A percentile compares a stretch with the other conserved stretches of the same genome.
Conservation (phyloP, 92 coral and sea anemone genomes). For the Phenganax stokvisi region DNA sequence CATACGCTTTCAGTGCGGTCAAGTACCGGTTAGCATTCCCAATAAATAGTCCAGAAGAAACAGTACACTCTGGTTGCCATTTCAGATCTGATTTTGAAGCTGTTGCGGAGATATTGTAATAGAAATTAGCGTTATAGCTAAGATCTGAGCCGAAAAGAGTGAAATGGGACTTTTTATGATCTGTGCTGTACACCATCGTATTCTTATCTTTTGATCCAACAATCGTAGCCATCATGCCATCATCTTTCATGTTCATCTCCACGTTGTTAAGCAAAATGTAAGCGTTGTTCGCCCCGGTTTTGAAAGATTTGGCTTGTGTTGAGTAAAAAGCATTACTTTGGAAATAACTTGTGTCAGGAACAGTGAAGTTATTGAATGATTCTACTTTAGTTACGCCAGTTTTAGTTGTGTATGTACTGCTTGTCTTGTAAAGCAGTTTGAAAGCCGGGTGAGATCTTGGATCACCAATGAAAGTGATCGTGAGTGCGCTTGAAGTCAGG, state of each 20-base stretch:
- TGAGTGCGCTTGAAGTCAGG: conserved; percentile 16
- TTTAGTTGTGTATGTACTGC: not conserved
- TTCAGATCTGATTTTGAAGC: conserved; percentile 3
- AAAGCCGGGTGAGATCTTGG: conserved; percentile 24
- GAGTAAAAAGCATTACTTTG: conserved; percentile 6
- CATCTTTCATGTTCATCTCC: not conserved
- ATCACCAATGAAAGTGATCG: conserved; percentile 16
- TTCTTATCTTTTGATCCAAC: not conserved
- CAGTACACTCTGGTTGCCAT: not conserved
- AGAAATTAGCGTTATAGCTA: not conserved
- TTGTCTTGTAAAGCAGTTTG: not conserved
- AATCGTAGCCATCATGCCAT: not conserved
- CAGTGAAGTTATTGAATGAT: not conserved
- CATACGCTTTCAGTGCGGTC: not conserved
- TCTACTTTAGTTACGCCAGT: not conserved
- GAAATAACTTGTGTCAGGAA: not conserved
- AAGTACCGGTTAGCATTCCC: not conserved
- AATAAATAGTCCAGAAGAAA: not conserved
- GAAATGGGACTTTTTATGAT: conserved; percentile 1
- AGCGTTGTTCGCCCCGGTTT: conserved; percentile 16
- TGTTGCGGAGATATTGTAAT: conserved; percentile 14
- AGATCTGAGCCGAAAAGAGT: conserved; percentile 2
- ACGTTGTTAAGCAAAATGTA: not conserved
- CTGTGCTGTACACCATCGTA: not conserved
- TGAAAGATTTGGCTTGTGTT: not conserved